phyloP scores from a whole-genome alignment of 2,113 vertebrate genomes.

The Etia nguti region DNA sequence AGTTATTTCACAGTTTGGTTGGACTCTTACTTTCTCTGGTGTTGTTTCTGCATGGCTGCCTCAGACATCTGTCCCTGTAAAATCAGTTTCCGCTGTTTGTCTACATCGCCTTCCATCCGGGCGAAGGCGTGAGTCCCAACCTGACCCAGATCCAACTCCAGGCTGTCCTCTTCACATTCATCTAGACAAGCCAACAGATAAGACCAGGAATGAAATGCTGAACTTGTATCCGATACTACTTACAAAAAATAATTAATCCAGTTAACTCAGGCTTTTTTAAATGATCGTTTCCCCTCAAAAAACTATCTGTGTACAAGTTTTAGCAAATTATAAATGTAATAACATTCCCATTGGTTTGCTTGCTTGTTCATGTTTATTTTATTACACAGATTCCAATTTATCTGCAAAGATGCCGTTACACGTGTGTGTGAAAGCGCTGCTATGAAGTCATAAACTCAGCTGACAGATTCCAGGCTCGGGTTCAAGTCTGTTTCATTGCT shows the following conservation, averaged over 20 bases:
- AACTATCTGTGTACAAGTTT: not conserved
- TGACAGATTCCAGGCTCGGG: not conserved
- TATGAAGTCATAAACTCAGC: not conserved
- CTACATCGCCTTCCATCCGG: conserved; percentile 95
- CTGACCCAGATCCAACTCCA: conserved; percentile 84
- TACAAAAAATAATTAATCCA: not conserved
- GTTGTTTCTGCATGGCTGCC: conserved; percentile 89
- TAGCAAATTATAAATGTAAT: not conserved
- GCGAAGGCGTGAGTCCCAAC: conserved; percentile 96
- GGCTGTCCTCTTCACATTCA: conserved; percentile 81
- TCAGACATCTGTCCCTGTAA: conserved; percentile 94
- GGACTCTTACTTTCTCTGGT: conserved; percentile 89
- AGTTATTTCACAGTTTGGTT: not conserved
- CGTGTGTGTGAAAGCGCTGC: not conserved
- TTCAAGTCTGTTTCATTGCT: not conserved
- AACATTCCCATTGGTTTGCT: not conserved
- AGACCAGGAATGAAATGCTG: not conserved
- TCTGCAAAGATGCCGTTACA: not conserved
- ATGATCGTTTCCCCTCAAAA: rapidly evolving
- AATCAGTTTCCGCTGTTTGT: conserved; percentile 90
- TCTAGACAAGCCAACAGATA: conserved; percentile 58
- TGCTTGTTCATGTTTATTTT: not conserved
- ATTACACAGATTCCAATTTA: not conserved
- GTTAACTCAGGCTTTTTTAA: not conserved
- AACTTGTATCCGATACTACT: not conserved